Percentiles rank a stretch among this genome's conserved stretches.
phyloP scores from a whole-genome alignment of 2,113 vertebrate species.

The Crypturellus undulatus region DNA sequence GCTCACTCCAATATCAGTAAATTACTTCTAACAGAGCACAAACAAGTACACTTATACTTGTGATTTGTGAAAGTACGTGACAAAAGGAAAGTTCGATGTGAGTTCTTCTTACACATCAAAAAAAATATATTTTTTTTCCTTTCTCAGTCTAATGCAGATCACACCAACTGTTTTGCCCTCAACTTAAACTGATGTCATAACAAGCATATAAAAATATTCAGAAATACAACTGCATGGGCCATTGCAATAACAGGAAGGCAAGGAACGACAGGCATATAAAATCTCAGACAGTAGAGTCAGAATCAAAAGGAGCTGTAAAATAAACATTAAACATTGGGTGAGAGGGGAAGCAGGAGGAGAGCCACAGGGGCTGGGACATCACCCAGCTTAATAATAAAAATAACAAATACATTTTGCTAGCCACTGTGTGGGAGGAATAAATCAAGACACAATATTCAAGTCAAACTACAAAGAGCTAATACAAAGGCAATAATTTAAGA shows the following conservation, averaged over 20 bases:
- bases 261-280: background rate
- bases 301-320: background rate
- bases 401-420: background rate
- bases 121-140: background rate
- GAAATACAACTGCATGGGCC: background rate
- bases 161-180: background rate
- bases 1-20: background rate
- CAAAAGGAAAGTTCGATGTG: too few species aligned
- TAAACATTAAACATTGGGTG: background rate
- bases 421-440: conserved; percentile 26
- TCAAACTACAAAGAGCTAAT: background rate
- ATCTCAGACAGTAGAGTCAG: background rate
- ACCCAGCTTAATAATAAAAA: background rate
- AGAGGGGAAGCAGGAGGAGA: background rate
- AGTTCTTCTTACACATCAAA: background rate
- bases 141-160: background rate
- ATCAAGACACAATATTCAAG: background rate
- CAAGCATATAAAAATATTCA: background rate
- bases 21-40: background rate
- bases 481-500: background rate
- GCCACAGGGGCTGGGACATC: background rate
- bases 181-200: background rate
- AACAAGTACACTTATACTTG: background rate
- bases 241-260: background rate
- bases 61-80: background rate